Base-by-base conservation (phyloP, 2,113 vertebrate species). In the Callorhinus ursinus region DNA sequence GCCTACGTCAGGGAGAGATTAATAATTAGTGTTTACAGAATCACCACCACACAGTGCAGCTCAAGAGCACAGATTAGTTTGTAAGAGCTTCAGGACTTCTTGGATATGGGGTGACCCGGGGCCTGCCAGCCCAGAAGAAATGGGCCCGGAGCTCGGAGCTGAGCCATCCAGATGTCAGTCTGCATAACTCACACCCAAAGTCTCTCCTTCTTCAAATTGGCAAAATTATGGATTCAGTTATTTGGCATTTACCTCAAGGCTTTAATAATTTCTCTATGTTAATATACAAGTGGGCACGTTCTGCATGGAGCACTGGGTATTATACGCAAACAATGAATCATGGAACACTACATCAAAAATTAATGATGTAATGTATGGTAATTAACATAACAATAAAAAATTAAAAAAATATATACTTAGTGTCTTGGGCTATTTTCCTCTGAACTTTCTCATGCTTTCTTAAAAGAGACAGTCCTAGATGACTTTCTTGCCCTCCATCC, bases 1-100 rank as follows among this genome's bases (percentile, higher is more conserved):
- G 98, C 97, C 99, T 99, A 98, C 77, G 96, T 72, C 74, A 98
- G 96, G 18, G 5, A 95, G 55, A 85, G 61, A 81, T 13, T 42
- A 80, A 84, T 5, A 36, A 0, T 88, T 61, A 96, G 71, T 57
- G 31, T 65, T 22, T 33, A 36, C 0, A 26, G 24, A 31, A 15
- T 46, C 18, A 55, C 65, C 7, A 9, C 28, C 0, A 0, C 7
- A 15, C 61, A 21, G 0, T 33, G 42, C 14, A 15, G 81, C 36
- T 61, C 7, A 39, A 63, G 31, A 88, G 5, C 31, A 84, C 59
- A 82, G 69, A 67, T 19, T 8, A 55, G 33, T 24, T 36, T 90
- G 82, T 9, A 71, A 39, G 55, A 33, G 14, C 15, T 28, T 11
- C 28, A 24, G 24, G 31, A 8, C 4, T 28, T 53, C 80, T 72